Conservation (phyloP, 2,113 vertebrate genomes). For the Nannospalax galili region DNA sequence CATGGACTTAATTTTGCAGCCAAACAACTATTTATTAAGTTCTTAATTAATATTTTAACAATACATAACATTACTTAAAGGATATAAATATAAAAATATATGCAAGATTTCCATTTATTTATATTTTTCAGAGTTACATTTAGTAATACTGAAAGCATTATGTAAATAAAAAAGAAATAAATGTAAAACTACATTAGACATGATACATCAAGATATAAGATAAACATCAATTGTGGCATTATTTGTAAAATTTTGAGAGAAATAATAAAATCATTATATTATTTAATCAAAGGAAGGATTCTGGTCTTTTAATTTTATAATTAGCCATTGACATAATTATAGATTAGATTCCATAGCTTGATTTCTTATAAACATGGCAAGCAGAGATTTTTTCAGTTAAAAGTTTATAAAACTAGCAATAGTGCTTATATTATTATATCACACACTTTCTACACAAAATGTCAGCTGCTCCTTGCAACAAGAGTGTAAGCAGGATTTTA, state of each 20-base stretch:
- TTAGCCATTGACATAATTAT: background rate
- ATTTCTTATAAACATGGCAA: background rate
- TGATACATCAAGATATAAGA: background rate
- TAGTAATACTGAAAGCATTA: background rate
- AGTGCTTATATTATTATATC: background rate
- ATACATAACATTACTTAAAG: background rate
- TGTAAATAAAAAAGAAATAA: background rate
- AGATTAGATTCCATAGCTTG: background rate
- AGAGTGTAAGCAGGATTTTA: constrained; percentile 25
- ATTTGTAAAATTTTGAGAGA: background rate
- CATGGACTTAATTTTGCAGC: background rate
- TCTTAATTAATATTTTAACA: background rate
- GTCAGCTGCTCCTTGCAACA: background rate
- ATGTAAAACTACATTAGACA: background rate
- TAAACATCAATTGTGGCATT: background rate
- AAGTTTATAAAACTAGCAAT: constrained; percentile 17
- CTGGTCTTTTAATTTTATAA: background rate
- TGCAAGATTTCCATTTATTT: background rate
- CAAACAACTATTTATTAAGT: background rate
- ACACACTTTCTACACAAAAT: background rate
- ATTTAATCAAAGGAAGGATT: background rate
- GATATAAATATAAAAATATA: background rate
- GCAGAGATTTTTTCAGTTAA: constrained; percentile 21
- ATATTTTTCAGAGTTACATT: background rate
- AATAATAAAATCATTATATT: background rate